A percentile compares a stretch with the other conserved stretches of the same genome.
Evolutionary conservation across 2,888 invertebrate species (phyloP).

Genomic region (Eustalomyia histrio): DNA sequence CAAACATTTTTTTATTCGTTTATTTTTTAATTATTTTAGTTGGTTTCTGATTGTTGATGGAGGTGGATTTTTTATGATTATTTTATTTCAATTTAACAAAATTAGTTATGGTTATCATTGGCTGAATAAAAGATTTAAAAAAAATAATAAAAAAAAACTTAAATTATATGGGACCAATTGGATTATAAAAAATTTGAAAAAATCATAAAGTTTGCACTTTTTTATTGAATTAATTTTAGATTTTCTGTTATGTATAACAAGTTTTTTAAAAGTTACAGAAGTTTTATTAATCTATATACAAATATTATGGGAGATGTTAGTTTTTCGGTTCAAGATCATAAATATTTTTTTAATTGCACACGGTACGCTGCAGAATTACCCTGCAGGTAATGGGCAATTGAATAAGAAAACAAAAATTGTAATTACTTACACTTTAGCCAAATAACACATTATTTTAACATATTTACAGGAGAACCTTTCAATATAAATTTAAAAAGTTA

Average conservation of each 20-base stretch:
- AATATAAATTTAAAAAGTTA: no score
- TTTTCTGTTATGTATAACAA: no score
- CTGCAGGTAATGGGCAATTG: no score
- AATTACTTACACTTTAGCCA: no score
- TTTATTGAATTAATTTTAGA: background rate
- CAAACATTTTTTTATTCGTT: background rate
- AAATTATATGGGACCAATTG: slow-evolving; percentile 5
- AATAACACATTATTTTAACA: no score
- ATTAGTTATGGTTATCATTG: background rate
- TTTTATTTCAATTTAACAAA: slow-evolving; percentile 1
- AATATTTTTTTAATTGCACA: no score
- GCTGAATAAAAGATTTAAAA: background rate
- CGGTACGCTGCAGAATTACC: no score
- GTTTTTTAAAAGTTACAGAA: background rate
- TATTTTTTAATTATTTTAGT: background rate
- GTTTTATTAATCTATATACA: no score
- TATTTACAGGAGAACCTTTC: no score
- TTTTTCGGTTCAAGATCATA: no score
- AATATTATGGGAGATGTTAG: no score
- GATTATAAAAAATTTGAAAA: background rate
- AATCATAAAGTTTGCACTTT: background rate
- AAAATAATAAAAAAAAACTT: background rate
- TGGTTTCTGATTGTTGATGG: background rate
- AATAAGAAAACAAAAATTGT: no score
- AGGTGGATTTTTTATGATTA: background rate